phyloP scores from a whole-genome alignment of 2,113 vertebrate species.

The Syrmaticus mikado region DNA sequence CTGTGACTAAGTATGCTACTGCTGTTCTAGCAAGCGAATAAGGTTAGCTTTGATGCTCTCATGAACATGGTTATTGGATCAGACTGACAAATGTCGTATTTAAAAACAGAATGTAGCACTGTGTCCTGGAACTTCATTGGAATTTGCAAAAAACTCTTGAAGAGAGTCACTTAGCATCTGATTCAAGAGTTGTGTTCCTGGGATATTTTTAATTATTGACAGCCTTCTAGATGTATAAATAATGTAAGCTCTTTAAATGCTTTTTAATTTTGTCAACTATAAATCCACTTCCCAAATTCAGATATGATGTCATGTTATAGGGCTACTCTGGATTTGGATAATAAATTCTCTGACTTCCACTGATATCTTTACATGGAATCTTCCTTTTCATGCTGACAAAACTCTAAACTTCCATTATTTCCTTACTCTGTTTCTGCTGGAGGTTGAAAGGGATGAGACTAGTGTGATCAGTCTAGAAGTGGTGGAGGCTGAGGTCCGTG shows the following conservation, averaged over 20 bases:
- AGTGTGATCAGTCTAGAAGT: not conserved
- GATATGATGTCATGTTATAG: not conserved
- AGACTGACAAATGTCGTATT: not conserved
- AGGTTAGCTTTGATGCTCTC: not conserved
- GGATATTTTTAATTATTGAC: not conserved
- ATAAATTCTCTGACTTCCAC: not conserved
- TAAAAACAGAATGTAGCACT: not conserved
- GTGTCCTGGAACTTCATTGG: not conserved
- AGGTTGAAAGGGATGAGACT: not conserved
- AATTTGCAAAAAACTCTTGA: not conserved
- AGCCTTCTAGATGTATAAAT: not conserved
- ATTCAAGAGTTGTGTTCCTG: not conserved
- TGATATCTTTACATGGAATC: not conserved
- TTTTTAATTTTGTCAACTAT: not conserved
- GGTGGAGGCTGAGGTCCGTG: not conserved
- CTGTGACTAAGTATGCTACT: not conserved
- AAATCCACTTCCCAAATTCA: not conserved
- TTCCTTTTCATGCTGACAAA: not conserved
- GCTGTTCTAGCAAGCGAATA: not conserved
- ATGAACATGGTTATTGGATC: not conserved
- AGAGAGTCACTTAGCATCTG: not conserved
- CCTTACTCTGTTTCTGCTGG: not conserved
- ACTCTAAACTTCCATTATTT: not conserved
- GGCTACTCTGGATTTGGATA: not conserved
- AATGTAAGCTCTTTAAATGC: not conserved